A percentile compares a stretch with the other conserved stretches of the same genome.
These are phyloP conservation scores for Rhizoglyphus robini DNA, from an alignment of 1,140 invertebrate species.

Conservation along the genomic window DNA sequence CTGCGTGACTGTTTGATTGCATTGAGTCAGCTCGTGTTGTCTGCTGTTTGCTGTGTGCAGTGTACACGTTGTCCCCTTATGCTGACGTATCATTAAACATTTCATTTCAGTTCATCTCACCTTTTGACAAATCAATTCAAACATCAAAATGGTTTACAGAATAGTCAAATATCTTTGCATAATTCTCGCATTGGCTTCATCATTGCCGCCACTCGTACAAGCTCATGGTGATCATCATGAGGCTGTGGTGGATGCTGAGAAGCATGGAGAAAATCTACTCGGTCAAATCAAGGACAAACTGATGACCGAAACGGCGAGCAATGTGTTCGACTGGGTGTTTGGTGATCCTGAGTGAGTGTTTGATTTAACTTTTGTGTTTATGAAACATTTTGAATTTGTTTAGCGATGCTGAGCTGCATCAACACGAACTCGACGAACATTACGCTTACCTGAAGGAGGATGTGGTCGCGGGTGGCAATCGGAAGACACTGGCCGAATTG, in stretches of 20 bases:
- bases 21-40: too few relatives aligned
- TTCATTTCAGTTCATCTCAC: background rate
- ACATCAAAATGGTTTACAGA: too few relatives aligned
- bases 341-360: background rate
- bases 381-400: background rate
- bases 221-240: background rate
- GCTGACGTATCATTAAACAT: background rate
- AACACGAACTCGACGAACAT: constrained; percentile 1
- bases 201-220: background rate
- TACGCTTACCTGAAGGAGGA: background rate
- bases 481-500: background rate
- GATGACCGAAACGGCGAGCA: background rate
- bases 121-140: background rate
- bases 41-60: too few relatives aligned
- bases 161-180: background rate
- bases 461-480: background rate
- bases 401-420: background rate
- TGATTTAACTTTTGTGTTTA: background rate
- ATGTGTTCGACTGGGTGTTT: constrained; percentile 15
- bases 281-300: background rate
- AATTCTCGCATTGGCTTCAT: background rate
- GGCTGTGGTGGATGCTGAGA: background rate
- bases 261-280: too few relatives aligned
- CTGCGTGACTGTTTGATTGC: too few relatives aligned
- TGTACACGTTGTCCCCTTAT: too few relatives aligned